phyloP scores from a whole-genome alignment of 2,113 vertebrate genomes.

The Eretmodus cyanostictus region DNA sequence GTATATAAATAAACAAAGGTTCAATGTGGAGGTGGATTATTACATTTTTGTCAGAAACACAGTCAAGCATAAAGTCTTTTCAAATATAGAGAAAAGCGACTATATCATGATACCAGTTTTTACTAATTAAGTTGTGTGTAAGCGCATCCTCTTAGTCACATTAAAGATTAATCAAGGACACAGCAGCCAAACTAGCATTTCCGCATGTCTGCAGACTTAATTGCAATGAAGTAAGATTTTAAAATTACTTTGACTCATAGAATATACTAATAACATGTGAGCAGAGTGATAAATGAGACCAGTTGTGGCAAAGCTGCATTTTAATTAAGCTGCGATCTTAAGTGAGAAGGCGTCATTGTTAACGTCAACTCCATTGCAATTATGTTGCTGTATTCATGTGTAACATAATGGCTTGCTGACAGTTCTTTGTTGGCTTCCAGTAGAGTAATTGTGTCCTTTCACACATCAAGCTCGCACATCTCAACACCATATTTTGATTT shows the following conservation, averaged over 20 bases:
- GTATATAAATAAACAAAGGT: neutral
- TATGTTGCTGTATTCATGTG: constrained; percentile 66
- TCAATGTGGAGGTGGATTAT: neutral
- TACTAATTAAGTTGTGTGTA: constrained; percentile 10
- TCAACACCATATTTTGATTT: constrained; percentile 37
- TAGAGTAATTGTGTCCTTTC: constrained; percentile 62
- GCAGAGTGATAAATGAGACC: constrained; percentile 58
- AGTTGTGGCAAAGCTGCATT: constrained; percentile 57
- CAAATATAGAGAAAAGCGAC: neutral
- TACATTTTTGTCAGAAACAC: neutral
- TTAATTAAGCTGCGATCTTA: constrained; percentile 68
- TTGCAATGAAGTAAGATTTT: constrained; percentile 25
- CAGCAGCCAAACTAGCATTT: constrained; percentile 22
- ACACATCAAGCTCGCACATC: constrained; percentile 48
- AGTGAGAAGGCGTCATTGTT: constrained; percentile 58
- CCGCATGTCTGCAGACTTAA: constrained; percentile 32
- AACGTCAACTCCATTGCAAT: constrained; percentile 64
- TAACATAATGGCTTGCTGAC: constrained; percentile 64
- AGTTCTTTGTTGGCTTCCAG: constrained; percentile 63
- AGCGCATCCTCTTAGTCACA: constrained; percentile 3
- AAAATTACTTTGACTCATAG: constrained; percentile 33
- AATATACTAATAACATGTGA: constrained; percentile 50
- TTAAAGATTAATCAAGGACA: constrained; percentile 40
- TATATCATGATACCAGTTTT: neutral
- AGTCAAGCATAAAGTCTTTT: neutral